phyloP scores from a whole-genome alignment of 2,797 vertebrate genomes.

The Sparus aurata region DNA sequence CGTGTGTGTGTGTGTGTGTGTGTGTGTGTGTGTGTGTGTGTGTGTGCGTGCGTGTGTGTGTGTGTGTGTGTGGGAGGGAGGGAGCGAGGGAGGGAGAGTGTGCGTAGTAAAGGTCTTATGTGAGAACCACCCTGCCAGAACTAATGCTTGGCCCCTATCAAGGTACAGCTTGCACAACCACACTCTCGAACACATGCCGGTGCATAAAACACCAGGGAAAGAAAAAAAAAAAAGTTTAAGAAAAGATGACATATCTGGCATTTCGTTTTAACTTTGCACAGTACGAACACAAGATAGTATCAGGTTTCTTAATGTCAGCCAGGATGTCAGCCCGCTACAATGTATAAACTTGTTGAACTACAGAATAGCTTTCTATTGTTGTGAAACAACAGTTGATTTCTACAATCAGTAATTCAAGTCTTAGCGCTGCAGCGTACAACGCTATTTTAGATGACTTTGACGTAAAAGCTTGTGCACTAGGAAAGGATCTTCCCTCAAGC shows the following conservation, averaged over 20 bases:
- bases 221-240: constrained; percentile 21
- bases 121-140: constrained; percentile 82
- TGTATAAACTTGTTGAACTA: neutral
- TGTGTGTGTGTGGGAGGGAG: constrained; percentile 8
- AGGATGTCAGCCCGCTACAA: neutral
- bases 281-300: neutral
- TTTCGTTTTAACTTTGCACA: constrained; percentile 9
- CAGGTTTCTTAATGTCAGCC: neutral
- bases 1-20: constrained; percentile 24
- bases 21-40: constrained; percentile 21
- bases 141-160: constrained; percentile 84
- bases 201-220: constrained; percentile 68
- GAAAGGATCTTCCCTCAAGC: neutral
- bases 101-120: constrained; percentile 75
- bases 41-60: constrained; percentile 19
- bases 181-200: constrained; percentile 71
- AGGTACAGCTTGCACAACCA: constrained; percentile 83
- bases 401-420: neutral
- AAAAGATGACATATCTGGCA: constrained; percentile 7
- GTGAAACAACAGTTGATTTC: neutral
- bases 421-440: neutral
- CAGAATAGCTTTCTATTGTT: neutral
- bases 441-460: constrained; percentile 1
- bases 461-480: neutral
- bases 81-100: neutral